phyloP scores from a whole-genome alignment of 2,888 invertebrate genomes.

The Agonopterix alstromeriana region DNA sequence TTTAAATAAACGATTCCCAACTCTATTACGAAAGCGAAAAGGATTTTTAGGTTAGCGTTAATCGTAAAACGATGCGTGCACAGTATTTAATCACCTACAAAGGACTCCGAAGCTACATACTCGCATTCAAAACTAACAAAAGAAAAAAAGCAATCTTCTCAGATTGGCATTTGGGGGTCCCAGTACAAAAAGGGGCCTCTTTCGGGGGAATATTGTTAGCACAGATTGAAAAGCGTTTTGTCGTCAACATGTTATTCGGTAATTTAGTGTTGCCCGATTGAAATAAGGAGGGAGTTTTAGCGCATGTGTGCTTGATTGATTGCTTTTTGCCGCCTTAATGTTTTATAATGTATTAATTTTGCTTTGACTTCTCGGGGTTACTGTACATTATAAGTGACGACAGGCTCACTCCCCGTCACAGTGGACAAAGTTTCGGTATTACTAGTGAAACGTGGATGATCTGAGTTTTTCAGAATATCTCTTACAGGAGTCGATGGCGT shows the following conservation, averaged over 20 bases:
- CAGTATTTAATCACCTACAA: conserved; percentile 74
- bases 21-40: conserved; percentile 3
- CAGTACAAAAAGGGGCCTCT: conserved; percentile 43
- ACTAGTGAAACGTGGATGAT: too few relatives aligned
- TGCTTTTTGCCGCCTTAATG: conserved; percentile 37
- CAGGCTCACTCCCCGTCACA: too few relatives aligned
- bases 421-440: too few relatives aligned
- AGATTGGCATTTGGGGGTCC: conserved; percentile 73
- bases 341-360: too few relatives aligned
- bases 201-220: conserved; percentile 59
- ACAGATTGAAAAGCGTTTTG: conserved; percentile 72
- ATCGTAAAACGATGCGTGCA: conserved; percentile 26
- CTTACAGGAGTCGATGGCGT: too few relatives aligned
- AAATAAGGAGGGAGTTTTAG: conserved; percentile 63
- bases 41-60: background rate
- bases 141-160: conserved; percentile 74
- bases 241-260: conserved; percentile 74
- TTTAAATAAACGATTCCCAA: conserved; percentile 4
- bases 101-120: conserved; percentile 56
- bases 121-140: conserved; percentile 74
- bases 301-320: conserved; percentile 59
- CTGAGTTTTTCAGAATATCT: too few relatives aligned
- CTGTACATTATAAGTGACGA: too few relatives aligned
- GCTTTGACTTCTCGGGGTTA: too few relatives aligned
- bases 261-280: conserved; percentile 70